Base-by-base conservation (phyloP, 1,140 invertebrate species). In the Procambarus clarkii region DNA sequence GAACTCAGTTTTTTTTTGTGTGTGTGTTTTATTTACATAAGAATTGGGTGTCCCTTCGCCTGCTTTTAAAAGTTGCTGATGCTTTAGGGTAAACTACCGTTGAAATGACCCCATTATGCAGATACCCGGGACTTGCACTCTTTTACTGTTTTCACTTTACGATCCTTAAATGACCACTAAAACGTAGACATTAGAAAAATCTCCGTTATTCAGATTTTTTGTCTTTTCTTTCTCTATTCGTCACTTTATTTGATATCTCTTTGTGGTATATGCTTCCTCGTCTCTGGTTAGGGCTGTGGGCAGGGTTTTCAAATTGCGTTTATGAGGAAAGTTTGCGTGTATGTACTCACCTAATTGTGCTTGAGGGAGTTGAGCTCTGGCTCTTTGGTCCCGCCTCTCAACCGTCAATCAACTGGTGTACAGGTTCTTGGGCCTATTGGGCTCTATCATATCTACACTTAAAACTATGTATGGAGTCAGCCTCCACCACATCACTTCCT, bases 11-110 rank as follows among this genome's bases (percentile, higher is more conserved):
- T 54, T 9, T 54, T 54, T 54, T 54, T 9, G 50, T 54, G 34
- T 34, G 34, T 34, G 34, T 34, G 34, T 7, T 78, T 78, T 78
- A 46, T 79, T 74, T 74, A 24, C 77, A 46, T 54, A 79, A 79
- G 48, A 46, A 46, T 48, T 54, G 45, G 7, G 77, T 54, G 78
- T 50, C 46, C 45, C 44, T 24, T 24, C 45, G 45, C 45, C n/a
- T 48, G 46, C 78, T 86, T 86, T 86, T 76, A 86, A 86, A 86
- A 54, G 71, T 86, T 86, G 74, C 11, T 86, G 84, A 86, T 86
- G 84, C 71, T 86, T 86, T 77, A n/a, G 84, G 84, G 45, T 77
- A 86, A 86, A 86, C 84, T 86, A 64, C 45, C 84, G 34, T 50
- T 86, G 84, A 50, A 86, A 86, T 54, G 84, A 54, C 8, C 45